These are phyloP conservation scores for Rhabdophis nuchalis DNA, from an alignment of 2,797 vertebrate genomes.

Conservation along the genomic window DNA sequence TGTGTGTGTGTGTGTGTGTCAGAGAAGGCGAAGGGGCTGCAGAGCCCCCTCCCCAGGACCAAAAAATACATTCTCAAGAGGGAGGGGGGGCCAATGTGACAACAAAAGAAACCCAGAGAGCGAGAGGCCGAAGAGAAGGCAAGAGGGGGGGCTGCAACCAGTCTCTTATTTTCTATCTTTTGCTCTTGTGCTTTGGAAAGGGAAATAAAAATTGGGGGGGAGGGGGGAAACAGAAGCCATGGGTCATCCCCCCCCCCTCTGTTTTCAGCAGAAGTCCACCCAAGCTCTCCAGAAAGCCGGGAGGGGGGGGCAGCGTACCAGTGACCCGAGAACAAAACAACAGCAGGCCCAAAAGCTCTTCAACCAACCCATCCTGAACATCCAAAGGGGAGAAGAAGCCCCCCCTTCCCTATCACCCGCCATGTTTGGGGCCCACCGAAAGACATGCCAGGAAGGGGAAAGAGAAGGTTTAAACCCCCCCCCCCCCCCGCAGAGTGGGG, in stretches of 20 bases:
- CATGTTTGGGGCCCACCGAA: neutral
- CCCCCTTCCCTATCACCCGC: neutral
- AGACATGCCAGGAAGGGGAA: neutral
- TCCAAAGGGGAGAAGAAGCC: neutral
- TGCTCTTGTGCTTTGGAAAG: slow-evolving; percentile 26
- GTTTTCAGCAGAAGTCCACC: neutral
- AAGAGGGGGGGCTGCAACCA: neutral
- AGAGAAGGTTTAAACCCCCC: too few relatives aligned
- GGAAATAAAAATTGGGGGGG: neutral
- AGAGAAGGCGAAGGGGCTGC: neutral
- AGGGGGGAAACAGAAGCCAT: neutral
- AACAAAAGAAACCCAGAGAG: neutral
- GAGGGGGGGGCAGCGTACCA: neutral
- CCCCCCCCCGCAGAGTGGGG: too few relatives aligned
- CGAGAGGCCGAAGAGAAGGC: neutral
- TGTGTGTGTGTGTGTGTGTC: neutral
- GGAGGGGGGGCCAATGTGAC: neutral
- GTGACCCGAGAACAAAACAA: neutral
- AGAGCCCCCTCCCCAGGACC: neutral
- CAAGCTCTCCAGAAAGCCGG: neutral
- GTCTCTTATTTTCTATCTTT: neutral
- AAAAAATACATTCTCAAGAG: slow-evolving; percentile 33
- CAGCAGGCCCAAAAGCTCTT: neutral
- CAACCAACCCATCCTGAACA: neutral
- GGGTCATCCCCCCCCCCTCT: too few relatives aligned